Conservation (phyloP, 2,888 invertebrate species). For the Machimus rusticus region DNA sequence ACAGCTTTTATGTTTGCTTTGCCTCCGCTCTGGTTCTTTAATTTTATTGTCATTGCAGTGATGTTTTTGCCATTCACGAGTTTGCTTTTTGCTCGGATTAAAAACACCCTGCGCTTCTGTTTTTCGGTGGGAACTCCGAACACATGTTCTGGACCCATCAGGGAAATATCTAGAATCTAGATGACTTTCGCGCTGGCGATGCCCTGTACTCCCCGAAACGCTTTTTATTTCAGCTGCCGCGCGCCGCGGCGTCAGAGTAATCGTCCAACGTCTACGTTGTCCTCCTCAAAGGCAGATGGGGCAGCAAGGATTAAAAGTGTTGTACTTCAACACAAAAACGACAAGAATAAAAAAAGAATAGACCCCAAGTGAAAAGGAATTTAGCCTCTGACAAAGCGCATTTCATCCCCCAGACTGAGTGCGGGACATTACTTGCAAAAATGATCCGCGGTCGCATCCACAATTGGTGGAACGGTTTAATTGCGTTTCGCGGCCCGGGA, state of each 20-base stretch:
- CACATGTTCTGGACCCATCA: slow-evolving; percentile 32
- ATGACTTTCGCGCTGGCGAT: neutral
- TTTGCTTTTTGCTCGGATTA: slow-evolving; percentile 35
- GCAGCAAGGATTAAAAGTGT: neutral
- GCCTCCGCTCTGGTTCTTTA: slow-evolving; percentile 28
- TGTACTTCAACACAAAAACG: neutral
- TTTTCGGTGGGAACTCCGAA: slow-evolving; percentile 34
- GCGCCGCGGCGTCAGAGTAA: neutral
- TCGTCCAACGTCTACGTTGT: neutral
- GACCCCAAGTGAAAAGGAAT: neutral
- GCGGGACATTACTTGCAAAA: neutral
- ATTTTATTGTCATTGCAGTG: slow-evolving; percentile 41
- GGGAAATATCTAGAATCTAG: slow-evolving; percentile 31
- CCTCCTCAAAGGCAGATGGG: neutral
- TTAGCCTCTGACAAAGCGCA: neutral
- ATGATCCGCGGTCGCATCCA: neutral
- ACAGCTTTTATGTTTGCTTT: slow-evolving; percentile 33
- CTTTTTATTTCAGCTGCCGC: neutral
- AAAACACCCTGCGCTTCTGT: slow-evolving; percentile 1
- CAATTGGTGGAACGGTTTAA: neutral
- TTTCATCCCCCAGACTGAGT: neutral
- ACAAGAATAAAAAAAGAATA: neutral
- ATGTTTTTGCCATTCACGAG: slow-evolving; percentile 34
- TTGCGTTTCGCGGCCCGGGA: neutral
- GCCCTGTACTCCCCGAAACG: neutral